A percentile compares a stretch with the other conserved stretches of the same genome.
These are phyloP conservation scores for Allobates femoralis DNA, from an alignment of 2,797 vertebrate species.

Conservation along the genomic window DNA sequence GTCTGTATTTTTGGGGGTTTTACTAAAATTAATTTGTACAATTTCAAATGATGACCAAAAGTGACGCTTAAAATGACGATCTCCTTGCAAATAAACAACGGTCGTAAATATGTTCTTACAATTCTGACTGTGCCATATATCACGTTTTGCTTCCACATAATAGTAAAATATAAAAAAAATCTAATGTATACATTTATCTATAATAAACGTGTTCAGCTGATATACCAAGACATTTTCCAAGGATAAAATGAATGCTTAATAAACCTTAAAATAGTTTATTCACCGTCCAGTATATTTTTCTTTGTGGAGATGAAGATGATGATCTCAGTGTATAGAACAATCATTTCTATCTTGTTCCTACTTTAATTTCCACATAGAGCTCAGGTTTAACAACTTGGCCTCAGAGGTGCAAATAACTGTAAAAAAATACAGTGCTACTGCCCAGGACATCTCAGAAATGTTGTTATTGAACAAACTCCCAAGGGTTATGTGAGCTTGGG, in stretches of 20 bases:
- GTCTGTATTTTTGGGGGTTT: too few species aligned
- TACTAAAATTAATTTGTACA: too few species aligned
- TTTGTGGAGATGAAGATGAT: conserved; percentile 38
- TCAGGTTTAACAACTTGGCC: conserved; percentile 61
- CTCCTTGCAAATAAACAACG: background rate
- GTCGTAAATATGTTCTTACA: background rate
- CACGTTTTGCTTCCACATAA: background rate
- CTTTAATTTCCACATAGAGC: conserved; percentile 55
- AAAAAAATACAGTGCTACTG: conserved; percentile 63
- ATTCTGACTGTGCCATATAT: too few species aligned
- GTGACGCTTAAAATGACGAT: background rate
- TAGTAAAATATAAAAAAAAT: background rate
- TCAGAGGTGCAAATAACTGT: conserved; percentile 65
- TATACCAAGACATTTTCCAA: background rate
- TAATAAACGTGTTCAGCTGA: background rate
- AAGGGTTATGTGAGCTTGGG: conserved; percentile 61
- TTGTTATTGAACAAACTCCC: conserved; percentile 63
- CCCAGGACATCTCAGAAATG: conserved; percentile 66
- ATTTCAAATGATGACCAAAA: background rate
- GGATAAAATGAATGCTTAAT: background rate
- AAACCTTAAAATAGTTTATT: background rate
- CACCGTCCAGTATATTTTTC: background rate
- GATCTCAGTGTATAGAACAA: background rate
- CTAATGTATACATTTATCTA: background rate
- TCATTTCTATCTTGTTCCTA: conserved; percentile 37